Percentiles rank a stretch among this genome's conserved stretches.
These are phyloP conservation scores for Marronus borbonicus DNA, from an alignment of 2,888 invertebrate species.

Conservation along the genomic window DNA sequence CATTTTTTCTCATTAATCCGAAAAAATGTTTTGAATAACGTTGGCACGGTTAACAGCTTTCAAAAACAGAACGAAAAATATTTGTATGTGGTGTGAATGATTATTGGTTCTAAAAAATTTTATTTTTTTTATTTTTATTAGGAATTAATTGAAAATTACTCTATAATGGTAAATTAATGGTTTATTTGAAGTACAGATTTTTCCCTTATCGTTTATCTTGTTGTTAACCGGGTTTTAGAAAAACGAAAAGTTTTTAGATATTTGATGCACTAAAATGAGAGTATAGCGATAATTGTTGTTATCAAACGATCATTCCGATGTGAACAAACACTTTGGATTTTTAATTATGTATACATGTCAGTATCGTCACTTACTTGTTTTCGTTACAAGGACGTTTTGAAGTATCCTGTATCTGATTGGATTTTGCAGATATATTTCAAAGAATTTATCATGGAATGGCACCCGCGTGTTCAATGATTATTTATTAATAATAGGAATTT, in stretches of 20 bases:
- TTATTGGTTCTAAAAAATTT: too few relatives aligned
- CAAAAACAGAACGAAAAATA: too few relatives aligned
- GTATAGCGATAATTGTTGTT: neutral
- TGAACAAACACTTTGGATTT: neutral
- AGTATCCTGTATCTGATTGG: neutral
- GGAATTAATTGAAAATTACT: neutral
- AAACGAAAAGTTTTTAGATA: neutral
- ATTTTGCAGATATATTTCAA: neutral
- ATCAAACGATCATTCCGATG: neutral
- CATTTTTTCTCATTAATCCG: neutral
- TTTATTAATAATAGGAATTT: too few relatives aligned
- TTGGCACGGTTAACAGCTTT: too few relatives aligned
- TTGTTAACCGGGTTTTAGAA: neutral
- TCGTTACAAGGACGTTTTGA: neutral
- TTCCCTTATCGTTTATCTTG: neutral
- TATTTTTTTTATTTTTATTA: neutral
- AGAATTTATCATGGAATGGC: neutral
- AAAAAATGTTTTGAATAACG: too few relatives aligned
- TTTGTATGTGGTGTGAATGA: too few relatives aligned
- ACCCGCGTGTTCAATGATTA: neutral
- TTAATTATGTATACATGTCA: neutral
- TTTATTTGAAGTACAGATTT: neutral
- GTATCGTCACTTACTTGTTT: constrained; percentile 3
- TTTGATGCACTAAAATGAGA: neutral
- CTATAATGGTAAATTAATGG: neutral